Evolutionary conservation across 1,140 invertebrate genomes (phyloP), one percentile per base, ranked within the genome.

Genomic region (Philaenus spumarius): DNA sequence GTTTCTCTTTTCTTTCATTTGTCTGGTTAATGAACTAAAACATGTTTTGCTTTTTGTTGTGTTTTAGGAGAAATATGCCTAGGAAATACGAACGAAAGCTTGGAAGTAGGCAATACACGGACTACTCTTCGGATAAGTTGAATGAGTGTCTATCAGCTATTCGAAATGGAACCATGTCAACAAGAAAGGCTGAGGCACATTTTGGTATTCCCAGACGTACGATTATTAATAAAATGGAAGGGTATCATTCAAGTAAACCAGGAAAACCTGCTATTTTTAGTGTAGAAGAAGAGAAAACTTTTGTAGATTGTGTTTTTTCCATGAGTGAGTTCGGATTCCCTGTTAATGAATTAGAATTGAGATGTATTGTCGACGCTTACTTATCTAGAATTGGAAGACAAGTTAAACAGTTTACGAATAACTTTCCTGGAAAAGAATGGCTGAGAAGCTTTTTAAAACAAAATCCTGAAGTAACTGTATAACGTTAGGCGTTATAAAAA

Each of bases 61-160:
- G 20, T 46, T 20, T 23, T 15, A 22, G 43, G 43, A 20, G n/a
- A 23, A 39, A 54, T 15, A 53, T 39, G 34, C 7, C 9, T 34
- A 17, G 42, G 34, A 47, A 47, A 15, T 56, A 56, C 17, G 45
- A 56, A 45, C 47, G 5, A 9, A n/a, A 40, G 12, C 55, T 24
- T 56, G 61, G 61, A 26, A 46, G 45, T 47, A 53, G 60, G 34
- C 19, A 23, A 37, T 63, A 61, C 34, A 50, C 47, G n/a, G 59
- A 63, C n/a, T n/a, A n/a, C n/a, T n/a, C n/a, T n/a, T n/a, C n/a
- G n/a, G 26, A 61, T 11, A 56, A 57, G 24, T 22, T 61, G 15
- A 2, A 53, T 34, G 23, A 42, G 22, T 64, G 62, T 46, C 47
- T 63, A 24, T 19, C 23, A n/a, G n/a, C 39, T 48, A 45, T 63